These are phyloP conservation scores for Chelon labrosus DNA, from an alignment of 2,797 vertebrate genomes.

Conservation along the genomic window DNA sequence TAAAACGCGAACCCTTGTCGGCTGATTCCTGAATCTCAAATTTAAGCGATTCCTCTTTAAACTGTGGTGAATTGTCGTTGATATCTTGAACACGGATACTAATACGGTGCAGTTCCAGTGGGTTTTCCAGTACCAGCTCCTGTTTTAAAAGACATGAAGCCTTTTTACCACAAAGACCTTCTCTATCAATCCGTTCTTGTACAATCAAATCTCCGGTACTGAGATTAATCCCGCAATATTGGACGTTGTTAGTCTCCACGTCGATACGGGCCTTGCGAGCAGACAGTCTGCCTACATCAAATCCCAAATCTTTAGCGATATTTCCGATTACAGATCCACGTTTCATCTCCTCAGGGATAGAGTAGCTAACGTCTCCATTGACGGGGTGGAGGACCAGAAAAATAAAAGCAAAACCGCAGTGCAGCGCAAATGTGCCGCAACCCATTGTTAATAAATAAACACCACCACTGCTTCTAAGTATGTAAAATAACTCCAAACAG, in stretches of 20 bases:
- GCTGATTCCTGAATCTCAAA: conserved; percentile 65
- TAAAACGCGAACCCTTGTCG: conserved; percentile 52
- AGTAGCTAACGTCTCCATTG: conserved; percentile 59
- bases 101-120: conserved; percentile 64
- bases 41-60: conserved; percentile 37
- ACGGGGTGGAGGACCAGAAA: conserved; percentile 5
- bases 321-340: conserved; percentile 68
- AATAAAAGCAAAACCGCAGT: conserved; percentile 22
- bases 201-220: conserved; percentile 48
- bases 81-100: conserved; percentile 77
- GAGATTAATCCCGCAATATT: conserved; percentile 48
- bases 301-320: conserved; percentile 65
- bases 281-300: conserved; percentile 25
- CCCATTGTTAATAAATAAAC: conserved; percentile 36
- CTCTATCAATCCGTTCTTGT: conserved; percentile 63
- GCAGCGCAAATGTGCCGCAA: neutral
- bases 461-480: too few species aligned
- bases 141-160: conserved; percentile 67
- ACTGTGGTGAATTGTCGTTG: conserved; percentile 83
- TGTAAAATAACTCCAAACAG: too few species aligned
- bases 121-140: conserved; percentile 70
- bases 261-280: conserved; percentile 53
- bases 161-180: conserved; percentile 75
- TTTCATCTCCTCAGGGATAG: conserved; percentile 64
- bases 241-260: rapidly evolving